These are phyloP conservation scores for Bombyx huttoni DNA, from an alignment of 2,888 invertebrate genomes.

Conservation along the genomic window DNA sequence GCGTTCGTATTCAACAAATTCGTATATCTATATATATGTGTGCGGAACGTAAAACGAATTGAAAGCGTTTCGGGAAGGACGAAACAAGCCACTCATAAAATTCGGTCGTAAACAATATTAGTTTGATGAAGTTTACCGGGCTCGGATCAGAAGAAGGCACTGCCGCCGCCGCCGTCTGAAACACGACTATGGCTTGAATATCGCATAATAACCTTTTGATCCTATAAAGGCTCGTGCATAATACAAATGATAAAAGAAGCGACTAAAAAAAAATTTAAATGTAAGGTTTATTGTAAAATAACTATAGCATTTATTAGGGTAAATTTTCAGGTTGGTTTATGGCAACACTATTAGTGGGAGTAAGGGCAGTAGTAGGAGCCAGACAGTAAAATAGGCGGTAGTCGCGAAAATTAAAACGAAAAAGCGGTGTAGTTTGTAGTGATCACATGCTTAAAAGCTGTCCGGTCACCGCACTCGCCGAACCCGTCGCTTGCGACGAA, in stretches of 20 bases:
- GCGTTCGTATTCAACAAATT: neutral
- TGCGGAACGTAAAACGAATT: neutral
- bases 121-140: slow-evolving; percentile 21
- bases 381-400: too few species aligned
- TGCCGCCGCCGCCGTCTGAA: slow-evolving; percentile 31
- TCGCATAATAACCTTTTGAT: slow-evolving; percentile 37
- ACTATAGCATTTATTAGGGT: too few species aligned
- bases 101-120: slow-evolving; percentile 10
- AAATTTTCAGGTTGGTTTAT: too few species aligned
- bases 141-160: slow-evolving; percentile 17
- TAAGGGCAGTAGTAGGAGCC: too few species aligned
- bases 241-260: slow-evolving; percentile 1
- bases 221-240: slow-evolving; percentile 23
- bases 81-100: slow-evolving; percentile 10
- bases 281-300: too few species aligned
- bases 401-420: too few species aligned
- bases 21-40: neutral
- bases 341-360: too few species aligned
- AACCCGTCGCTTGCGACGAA: too few species aligned
- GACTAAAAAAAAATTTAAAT: too few species aligned
- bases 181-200: slow-evolving; percentile 34
- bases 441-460: too few species aligned
- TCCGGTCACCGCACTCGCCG: too few species aligned
- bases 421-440: too few species aligned
- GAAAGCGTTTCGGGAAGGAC: slow-evolving; percentile 3